Percentiles rank a stretch among this genome's conserved stretches.
These are phyloP conservation scores for Apis dorsata DNA, from an alignment of 1,140 invertebrate species.

Conservation along the genomic window DNA sequence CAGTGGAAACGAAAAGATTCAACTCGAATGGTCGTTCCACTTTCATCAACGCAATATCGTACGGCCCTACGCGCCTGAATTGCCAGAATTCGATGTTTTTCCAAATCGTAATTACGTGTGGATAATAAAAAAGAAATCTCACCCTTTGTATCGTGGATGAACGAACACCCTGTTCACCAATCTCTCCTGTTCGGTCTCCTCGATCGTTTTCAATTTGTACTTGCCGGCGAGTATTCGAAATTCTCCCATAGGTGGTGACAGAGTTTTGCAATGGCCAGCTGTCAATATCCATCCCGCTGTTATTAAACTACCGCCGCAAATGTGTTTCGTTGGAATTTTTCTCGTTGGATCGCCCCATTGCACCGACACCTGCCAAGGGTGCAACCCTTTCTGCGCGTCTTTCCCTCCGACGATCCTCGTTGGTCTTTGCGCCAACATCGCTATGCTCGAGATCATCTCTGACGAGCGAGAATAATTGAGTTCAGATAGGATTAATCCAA, in stretches of 20 bases:
- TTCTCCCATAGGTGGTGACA: constrained; percentile 55
- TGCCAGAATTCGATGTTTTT: background rate
- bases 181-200: constrained; percentile 74
- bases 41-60: constrained; percentile 81
- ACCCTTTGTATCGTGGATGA: constrained; percentile 71
- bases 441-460: constrained; percentile 37
- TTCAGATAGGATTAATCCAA: background rate
- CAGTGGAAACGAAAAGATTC: constrained; percentile 75
- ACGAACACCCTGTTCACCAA: constrained; percentile 67
- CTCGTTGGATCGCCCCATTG: constrained; percentile 64
- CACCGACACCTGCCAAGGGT: constrained; percentile 78
- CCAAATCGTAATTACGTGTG: background rate
- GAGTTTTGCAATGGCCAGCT: constrained; percentile 79
- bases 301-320: constrained; percentile 81
- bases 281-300: constrained; percentile 78
- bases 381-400: constrained; percentile 66
- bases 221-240: constrained; percentile 76
- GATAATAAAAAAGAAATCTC: background rate
- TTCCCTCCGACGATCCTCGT: constrained; percentile 67
- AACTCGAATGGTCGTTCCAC: constrained; percentile 77
- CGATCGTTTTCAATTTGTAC: constrained; percentile 66
- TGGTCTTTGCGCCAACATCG: constrained; percentile 61
- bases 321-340: constrained; percentile 66
- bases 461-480: background rate
- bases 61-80: constrained; percentile 73